These are phyloP conservation scores for Callyntrura sp. DNA, from an alignment of 2,888 invertebrate species.

Conservation along the genomic window DNA sequence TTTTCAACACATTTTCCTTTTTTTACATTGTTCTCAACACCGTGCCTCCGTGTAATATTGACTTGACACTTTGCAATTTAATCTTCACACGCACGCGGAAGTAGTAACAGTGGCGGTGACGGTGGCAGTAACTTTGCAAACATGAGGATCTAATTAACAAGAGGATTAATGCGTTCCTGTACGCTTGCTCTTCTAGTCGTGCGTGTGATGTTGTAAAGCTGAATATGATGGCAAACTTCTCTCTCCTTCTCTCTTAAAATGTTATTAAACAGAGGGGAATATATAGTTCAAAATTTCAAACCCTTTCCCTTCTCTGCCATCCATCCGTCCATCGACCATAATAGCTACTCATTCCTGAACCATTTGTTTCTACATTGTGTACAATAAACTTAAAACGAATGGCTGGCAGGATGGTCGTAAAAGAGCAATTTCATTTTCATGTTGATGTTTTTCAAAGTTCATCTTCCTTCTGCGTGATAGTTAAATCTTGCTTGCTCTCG, in stretches of 20 bases:
- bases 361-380: background rate
- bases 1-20: background rate
- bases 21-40: too few relatives aligned
- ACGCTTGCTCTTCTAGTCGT: too few relatives aligned
- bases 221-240: background rate
- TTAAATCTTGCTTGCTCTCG: background rate
- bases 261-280: too few relatives aligned
- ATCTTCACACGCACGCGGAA: slow-evolving; percentile 45
- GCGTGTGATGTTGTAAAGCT: too few relatives aligned
- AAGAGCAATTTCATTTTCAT: slow-evolving; percentile 19
- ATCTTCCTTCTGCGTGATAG: background rate
- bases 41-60: background rate
- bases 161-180: slow-evolving; percentile 25
- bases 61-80: slow-evolving; percentile 38
- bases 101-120: background rate
- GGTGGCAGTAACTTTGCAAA: background rate
- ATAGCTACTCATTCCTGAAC: slow-evolving; percentile 1
- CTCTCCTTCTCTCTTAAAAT: background rate
- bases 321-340: background rate
- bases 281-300: background rate
- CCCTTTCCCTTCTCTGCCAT: background rate
- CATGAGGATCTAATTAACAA: slow-evolving; percentile 53
- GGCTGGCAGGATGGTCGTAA: background rate
- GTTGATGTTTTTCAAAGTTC: slow-evolving; percentile 9
- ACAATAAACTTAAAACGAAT: slow-evolving; percentile 36